Evolutionary conservation across 2,113 vertebrate species (phyloP), one percentile per base, ranked within the genome.

Genomic region (Sciurus niger): DNA sequence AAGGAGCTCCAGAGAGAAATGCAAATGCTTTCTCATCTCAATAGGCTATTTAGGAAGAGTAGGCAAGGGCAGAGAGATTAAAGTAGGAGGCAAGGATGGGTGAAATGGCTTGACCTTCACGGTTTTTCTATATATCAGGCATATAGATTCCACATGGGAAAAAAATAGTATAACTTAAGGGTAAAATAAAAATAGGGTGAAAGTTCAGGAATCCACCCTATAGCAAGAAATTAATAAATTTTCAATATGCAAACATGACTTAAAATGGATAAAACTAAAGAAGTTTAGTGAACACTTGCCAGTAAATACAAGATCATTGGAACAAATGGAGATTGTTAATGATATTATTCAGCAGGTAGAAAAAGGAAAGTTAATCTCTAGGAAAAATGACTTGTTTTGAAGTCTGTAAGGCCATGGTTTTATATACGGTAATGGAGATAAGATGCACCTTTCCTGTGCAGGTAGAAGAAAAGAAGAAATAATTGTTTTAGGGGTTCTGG

Each of bases 141-240:
- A 86, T 11, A 8, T 9, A 30, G 48, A 88, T 48, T 85, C 70
- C 76, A 87, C 55, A 34, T 78, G 89, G 73, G 37, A 58, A 79
- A 79, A 40, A 46, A 37, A 51, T 40, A 70, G 3, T 67, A 70
- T 60, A 84, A 85, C 53, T 91, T 84, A 82, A 91, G 12, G 76
- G 60, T 87, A 73, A 73, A 80, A 74, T 65, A 76, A 93, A 70
- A 92, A 37, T n/a, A 53, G 37, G 63, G 84, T 51, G 17, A 65
- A 92, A 89, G 58, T 65, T 90, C 70, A 88, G 60, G 24, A 90
- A 74, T 88, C 79, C 17, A 84, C 43, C 65, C 20, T n/a, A 25
- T n/a, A 93, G 55, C 84, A 74, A 94, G 63, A 89, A 84, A 80
- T 28, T 76, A 78, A 72, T 13, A 89, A 72, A 43, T 85, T 40